These are phyloP conservation scores for Pterocles orientalis DNA, from an alignment of 2,113 vertebrate species.

Conservation along the genomic window DNA sequence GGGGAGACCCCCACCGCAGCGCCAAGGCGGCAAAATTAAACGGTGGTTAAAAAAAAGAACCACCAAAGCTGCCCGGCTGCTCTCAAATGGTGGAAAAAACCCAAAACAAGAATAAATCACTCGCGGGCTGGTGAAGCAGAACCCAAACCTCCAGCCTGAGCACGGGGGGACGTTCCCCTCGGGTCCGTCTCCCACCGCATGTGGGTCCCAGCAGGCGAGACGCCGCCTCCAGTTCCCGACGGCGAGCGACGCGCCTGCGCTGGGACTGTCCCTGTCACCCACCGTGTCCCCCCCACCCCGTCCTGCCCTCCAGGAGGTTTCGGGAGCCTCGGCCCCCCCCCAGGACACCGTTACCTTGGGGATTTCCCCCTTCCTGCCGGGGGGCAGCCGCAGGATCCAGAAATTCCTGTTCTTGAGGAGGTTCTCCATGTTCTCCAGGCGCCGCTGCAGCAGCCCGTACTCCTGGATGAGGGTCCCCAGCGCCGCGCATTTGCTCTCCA, in stretches of 20 bases:
- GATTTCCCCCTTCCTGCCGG: conserved; percentile 62
- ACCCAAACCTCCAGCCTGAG: background rate
- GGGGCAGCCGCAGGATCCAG: conserved; percentile 77
- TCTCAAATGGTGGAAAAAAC: background rate
- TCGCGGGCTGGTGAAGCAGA: background rate
- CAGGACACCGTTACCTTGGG: conserved; percentile 68
- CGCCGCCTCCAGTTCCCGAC: fast-evolving
- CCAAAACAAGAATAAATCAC: background rate
- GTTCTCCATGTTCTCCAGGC: conserved; percentile 80
- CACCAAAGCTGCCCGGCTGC: background rate
- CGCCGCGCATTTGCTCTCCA: conserved; percentile 75
- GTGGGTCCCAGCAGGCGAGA: too few relatives aligned
- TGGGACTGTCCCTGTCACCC: fast-evolving
- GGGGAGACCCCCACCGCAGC: background rate
- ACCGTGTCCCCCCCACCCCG: fast-evolving
- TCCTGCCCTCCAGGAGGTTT: background rate
- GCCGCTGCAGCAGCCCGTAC: conserved; percentile 74
- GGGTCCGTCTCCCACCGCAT: fast-evolving
- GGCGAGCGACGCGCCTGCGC: background rate
- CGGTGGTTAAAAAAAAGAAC: fast-evolving
- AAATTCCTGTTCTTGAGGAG: conserved; percentile 76
- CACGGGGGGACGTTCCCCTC: background rate
- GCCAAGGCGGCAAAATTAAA: background rate
- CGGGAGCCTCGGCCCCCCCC: background rate
- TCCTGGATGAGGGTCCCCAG: conserved; percentile 78